Base-by-base conservation (phyloP, 2,113 vertebrate genomes). In the Electrona antarctica region DNA sequence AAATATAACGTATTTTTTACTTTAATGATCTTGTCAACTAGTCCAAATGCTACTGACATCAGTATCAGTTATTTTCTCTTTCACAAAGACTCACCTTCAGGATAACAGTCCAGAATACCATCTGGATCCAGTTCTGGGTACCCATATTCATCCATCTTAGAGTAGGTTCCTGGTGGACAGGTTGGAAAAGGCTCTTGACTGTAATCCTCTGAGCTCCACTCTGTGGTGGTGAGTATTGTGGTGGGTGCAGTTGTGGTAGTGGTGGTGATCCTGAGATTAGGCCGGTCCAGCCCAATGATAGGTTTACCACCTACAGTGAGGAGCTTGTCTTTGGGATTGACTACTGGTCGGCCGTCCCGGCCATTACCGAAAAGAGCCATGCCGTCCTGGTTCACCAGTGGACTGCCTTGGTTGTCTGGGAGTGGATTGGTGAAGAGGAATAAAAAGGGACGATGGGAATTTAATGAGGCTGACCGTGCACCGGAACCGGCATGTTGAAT, bases 221-320 rank as follows among this genome's bases (percentile, higher is more conserved):
- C 90, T 63, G 33, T 60, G 3, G 86, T 90, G 8, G 88, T 88
- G 1, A 89, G 89, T 45, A 78, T 85, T 12, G 80, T 82, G 62
- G 87, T 91, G 10, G 88, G 87, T 8, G 86, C 91, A 0, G 92
- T 82, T 1, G 91, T 92, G 8, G 82, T 87, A 64, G 81, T 62
- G 52, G 89, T 54, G 80, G 93, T 82, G 29, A 92, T 95, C 69
- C 93, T 97, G 64, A 77, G 92, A 79, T 84, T 95, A 79, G 93
- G 67, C 77, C 92, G 92, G 85, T 97, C 95, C 89, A 98, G 91
- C 67, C 96, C 98, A 77, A 96, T 92, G 4, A 99, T 48, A 33
- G 95, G 97, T 80, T 97, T 98, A 28, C 98, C 97, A 87, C 97
- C 97, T 33, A 98, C 92, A 77, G 95, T 97, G 67, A 98, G 88